Evolutionary conservation across 2,113 vertebrate species (phyloP).

Genomic region (Hyla sarda): DNA sequence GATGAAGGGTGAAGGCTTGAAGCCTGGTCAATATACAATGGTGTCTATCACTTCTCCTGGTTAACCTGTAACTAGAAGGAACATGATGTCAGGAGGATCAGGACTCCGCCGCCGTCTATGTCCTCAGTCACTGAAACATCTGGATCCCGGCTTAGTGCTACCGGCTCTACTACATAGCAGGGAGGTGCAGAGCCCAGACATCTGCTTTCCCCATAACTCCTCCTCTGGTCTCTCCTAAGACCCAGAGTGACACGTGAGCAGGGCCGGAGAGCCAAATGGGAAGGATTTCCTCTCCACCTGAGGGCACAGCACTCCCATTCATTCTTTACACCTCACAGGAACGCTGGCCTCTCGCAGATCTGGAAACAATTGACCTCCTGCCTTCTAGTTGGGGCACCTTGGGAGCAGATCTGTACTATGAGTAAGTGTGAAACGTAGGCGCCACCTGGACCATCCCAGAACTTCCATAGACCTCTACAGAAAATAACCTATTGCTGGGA

Average conservation of each 20-base stretch:
- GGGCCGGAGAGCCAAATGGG: constrained; percentile 21
- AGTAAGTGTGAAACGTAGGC: too few relatives aligned
- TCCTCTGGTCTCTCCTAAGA: background rate
- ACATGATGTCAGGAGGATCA: background rate
- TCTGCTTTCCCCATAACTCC: constrained; percentile 8
- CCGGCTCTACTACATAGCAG: background rate
- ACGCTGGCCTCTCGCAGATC: background rate
- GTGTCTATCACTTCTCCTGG: background rate
- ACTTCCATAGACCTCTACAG: background rate
- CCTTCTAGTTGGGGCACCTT: background rate
- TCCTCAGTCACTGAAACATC: constrained; percentile 15
- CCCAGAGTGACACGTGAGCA: constrained; percentile 56
- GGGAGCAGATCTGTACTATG: background rate
- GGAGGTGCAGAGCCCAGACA: constrained; percentile 12
- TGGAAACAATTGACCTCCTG: background rate
- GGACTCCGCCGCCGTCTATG: background rate
- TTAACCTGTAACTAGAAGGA: constrained; percentile 19
- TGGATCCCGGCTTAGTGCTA: constrained; percentile 32
- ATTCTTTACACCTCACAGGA: background rate
- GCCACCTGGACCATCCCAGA: too few relatives aligned
- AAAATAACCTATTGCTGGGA: background rate
- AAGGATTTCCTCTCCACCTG: constrained; percentile 44
- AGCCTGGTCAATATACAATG: background rate
- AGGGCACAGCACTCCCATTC: constrained; percentile 14
- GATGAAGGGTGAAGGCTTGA: background rate